Evolutionary conservation across 1,140 invertebrate species (phyloP), one percentile per base, ranked within the genome.

Genomic region (Pseudachorutes palmiensis): DNA sequence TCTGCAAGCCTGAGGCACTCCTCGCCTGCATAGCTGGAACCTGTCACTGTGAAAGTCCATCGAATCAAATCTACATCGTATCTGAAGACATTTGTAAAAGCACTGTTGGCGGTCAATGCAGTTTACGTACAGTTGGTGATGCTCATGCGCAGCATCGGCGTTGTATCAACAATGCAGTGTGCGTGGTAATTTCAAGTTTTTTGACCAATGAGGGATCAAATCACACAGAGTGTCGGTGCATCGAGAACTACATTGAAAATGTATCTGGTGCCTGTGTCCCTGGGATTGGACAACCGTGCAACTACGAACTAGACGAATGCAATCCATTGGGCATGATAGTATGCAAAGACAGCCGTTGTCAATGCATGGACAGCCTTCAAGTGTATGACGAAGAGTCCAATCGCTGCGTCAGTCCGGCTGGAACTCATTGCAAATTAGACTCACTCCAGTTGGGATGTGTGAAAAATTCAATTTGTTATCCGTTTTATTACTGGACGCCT

Each of bases 401-500:
- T 16, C n/a, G 67, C 48, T 71, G 70, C 64, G 70, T 71, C 0
- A 66, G 59, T 55, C 70, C 70, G 1, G 70, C 67, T 28, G 70
- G 70, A 49, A 71, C 70, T 1, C 66, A 71, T 61, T 71, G 70
- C 45, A 71, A 71, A 65, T 68, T 60, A 19, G 67, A 68, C 29
- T 28, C 55, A 26, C 29, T 66, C 1, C 70, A 71, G 55, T 32
- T 71, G 3, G 70, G 70, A 2, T 71, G 70, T 66, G 70, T 71
- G n/a, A 66, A 71, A 57, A 71, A 71, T 51, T 63, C 70, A 2
- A 55, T 71, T 26, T 71, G 70, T 64, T 71, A 71, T 45, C 70
- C 70, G 31, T 71, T 71, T 64, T 71, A 66, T 48, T 71, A 68
- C 55, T 71, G 70, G 70, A 57, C 66, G 19, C 67, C 67, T 30